Percentiles rank a stretch among this genome's conserved stretches.
phyloP scores from a whole-genome alignment of 1,140 invertebrate species.

The Leptoteleia sp. region DNA sequence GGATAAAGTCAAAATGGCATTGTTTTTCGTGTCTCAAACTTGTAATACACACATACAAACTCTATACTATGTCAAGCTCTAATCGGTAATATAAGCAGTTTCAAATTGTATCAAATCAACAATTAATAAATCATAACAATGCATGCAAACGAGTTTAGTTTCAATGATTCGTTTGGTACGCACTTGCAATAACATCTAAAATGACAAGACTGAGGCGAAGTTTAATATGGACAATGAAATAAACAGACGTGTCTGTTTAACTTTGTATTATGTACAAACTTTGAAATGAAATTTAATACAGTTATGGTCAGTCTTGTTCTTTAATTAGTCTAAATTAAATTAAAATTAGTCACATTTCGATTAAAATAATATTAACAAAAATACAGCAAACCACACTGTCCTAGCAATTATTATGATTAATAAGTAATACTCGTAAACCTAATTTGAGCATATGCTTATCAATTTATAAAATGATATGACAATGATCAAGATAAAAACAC shows the following conservation, averaged over 20 bases:
- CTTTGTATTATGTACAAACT: too few relatives aligned
- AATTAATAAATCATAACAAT: slow-evolving; percentile 42
- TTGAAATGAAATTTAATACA: too few relatives aligned
- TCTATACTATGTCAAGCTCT: slow-evolving; percentile 58
- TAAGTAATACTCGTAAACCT: slow-evolving; percentile 7
- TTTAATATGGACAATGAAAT: too few relatives aligned
- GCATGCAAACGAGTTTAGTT: slow-evolving; percentile 49
- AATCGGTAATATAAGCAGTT: slow-evolving; percentile 50
- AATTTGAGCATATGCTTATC: slow-evolving; percentile 6
- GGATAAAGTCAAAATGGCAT: slow-evolving; percentile 52
- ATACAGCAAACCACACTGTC: slow-evolving; percentile 79
- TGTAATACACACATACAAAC: slow-evolving; percentile 43
- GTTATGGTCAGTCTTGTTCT: too few relatives aligned
- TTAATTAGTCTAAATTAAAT: neutral
- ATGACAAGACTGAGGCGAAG: slow-evolving; percentile 9
- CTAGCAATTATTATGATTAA: slow-evolving; percentile 62
- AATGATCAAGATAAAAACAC: slow-evolving; percentile 18
- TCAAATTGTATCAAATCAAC: slow-evolving; percentile 26
- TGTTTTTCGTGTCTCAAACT: slow-evolving; percentile 54
- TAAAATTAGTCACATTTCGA: slow-evolving; percentile 14
- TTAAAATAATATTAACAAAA: slow-evolving; percentile 48
- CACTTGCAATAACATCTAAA: slow-evolving; percentile 24
- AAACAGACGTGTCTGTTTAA: too few relatives aligned
- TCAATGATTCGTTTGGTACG: slow-evolving; percentile 8
- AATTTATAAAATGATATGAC: slow-evolving; percentile 1